A percentile compares a stretch with the other conserved stretches of the same genome.
Conservation (phyloP, 2,113 vertebrate genomes). For the Acanthochromis polyacanthus region DNA sequence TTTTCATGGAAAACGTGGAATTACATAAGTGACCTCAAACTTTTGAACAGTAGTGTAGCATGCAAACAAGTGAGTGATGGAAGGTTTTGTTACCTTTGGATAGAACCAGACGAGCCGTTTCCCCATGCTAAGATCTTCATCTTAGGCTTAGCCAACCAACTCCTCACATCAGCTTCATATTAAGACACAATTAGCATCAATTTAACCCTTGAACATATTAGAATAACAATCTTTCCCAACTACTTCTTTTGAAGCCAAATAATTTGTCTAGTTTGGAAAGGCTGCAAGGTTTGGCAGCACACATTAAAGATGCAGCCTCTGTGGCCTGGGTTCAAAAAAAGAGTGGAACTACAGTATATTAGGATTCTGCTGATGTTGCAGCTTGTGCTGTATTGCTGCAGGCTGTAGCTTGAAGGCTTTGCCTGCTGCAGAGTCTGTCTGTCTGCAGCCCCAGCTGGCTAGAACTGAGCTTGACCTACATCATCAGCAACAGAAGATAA, state of each 20-base stretch:
- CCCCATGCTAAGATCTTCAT: too few species aligned
- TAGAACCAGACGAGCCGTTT: too few species aligned
- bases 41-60: too few species aligned
- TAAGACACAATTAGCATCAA: not conserved
- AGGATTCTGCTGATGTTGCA: slow-evolving; percentile 54
- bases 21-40: too few species aligned
- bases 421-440: slow-evolving; percentile 30
- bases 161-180: not conserved
- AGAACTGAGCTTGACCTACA: slow-evolving; percentile 74
- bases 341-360: slow-evolving; percentile 20
- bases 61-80: not conserved
- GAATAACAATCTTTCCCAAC: not conserved
- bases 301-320: not conserved
- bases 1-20: too few species aligned
- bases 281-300: not conserved
- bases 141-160: not conserved
- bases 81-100: not conserved
- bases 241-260: slow-evolving; percentile 6
- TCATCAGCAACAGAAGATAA: slow-evolving; percentile 74
- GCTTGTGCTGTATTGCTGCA: slow-evolving; percentile 52
- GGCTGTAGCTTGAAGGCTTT: slow-evolving; percentile 58
- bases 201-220: not conserved
- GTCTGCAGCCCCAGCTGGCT: slow-evolving; percentile 53
- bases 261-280: not conserved
- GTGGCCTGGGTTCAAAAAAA: slow-evolving; percentile 18